phyloP scores from a whole-genome alignment of 2,888 invertebrate species.

The Stomorhina lunata region DNA sequence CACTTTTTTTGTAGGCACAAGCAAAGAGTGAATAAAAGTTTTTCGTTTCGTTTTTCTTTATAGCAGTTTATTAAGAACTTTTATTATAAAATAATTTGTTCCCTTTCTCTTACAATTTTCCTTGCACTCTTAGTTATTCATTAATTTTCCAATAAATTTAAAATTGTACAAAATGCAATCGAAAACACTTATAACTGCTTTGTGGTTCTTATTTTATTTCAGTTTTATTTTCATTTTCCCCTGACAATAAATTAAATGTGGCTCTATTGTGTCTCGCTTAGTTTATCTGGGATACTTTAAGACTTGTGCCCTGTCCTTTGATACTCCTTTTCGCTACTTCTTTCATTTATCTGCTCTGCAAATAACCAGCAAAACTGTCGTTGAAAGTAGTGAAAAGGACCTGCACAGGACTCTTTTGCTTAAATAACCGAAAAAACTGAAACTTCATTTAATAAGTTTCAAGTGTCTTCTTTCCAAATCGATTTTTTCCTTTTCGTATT shows the following conservation, averaged over 20 bases:
- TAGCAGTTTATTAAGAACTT: neutral
- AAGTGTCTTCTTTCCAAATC: conserved; percentile 53
- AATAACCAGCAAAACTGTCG: conserved; percentile 14
- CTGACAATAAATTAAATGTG: conserved; percentile 59
- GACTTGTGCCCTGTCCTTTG: neutral
- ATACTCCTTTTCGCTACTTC: neutral
- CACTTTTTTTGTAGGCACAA: neutral
- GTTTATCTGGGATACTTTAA: conserved; percentile 35
- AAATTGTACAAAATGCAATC: conserved; percentile 23
- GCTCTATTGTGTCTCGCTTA: conserved; percentile 56
- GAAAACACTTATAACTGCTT: conserved; percentile 35
- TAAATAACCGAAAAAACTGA: conserved; percentile 36
- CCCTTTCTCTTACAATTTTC: neutral
- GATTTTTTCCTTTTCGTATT: conserved; percentile 31
- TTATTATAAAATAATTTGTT: neutral
- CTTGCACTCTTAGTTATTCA: no score
- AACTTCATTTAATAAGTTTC: conserved; percentile 60
- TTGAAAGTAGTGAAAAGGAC: neutral
- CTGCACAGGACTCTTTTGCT: no score
- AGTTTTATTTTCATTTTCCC: no score
- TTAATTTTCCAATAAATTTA: conserved; percentile 49
- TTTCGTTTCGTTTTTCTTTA: neutral
- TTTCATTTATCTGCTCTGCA: neutral
- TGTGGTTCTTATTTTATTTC: conserved; percentile 27
- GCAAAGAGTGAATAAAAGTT: no score